Evolutionary conservation across 2,888 invertebrate genomes (phyloP), one percentile per base, ranked within the genome.

Genomic region (Torymus texanus): DNA sequence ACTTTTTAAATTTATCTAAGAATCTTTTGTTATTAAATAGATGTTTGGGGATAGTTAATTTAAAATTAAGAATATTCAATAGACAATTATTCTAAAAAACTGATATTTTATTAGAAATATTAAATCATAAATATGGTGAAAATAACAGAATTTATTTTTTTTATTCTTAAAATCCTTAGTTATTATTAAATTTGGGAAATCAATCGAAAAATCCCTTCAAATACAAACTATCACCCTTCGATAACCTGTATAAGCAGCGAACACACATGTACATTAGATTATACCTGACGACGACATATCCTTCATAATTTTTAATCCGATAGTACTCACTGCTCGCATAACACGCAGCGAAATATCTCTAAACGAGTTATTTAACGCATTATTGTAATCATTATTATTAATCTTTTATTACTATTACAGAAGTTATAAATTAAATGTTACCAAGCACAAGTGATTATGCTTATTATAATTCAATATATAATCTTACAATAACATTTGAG

Each of bases 151-250:
- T 63, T 77, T 63, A 62, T 16, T 21, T 55, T 67, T 68, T 41
- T 14, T 59, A 55, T 51, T 61, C 66, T 67, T 68, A 67, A 55
- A 68, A 72, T 70, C 29, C 70, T 75, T 79, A 68, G 58, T 63
- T 65, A 75, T 41, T 74, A 70, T 72, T 59, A 53, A 71, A 77
- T 70, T 77, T 66, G 72, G 61, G 68, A 61, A 78, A 79, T 82
- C 65, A 81, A 82, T 83, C 41, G 63, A 77, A 81, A 78, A 79
- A 81, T 80, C 56, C 61, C 81, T 81, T 78, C 80, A 81, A 82
- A 81, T 83, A 83, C 75, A 81, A 81, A 82, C 81, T 82, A 75
- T 78, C 79, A 81, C 72, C 76, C 55, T 70, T 73, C 73, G 51
- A 65, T 68, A 53, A 77, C 50, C 53, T 73, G 73, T 66, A 68